phyloP scores from a whole-genome alignment of 1,140 invertebrate species.

The Lamellibrachia luymesi region DNA sequence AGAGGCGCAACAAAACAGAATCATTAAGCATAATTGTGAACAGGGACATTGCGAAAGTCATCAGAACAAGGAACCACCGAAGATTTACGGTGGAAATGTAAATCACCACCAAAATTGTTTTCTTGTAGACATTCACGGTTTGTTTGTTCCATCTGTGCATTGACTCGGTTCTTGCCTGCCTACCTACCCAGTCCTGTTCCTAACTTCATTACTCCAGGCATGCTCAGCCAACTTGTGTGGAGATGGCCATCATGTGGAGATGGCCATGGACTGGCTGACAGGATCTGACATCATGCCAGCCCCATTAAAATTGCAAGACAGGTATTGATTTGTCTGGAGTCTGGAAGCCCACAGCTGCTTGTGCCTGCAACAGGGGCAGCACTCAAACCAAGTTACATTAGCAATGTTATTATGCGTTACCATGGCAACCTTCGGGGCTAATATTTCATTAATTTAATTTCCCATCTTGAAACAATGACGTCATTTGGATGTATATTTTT shows the following conservation, averaged over 20 bases:
- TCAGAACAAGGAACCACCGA: no score
- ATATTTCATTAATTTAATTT: neutral
- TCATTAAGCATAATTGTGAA: no score
- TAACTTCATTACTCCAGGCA: neutral
- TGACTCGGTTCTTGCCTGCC: neutral
- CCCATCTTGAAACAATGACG: neutral
- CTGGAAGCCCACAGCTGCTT: neutral
- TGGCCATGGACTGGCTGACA: neutral
- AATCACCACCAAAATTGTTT: neutral
- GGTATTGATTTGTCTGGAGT: neutral
- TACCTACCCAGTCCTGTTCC: neutral
- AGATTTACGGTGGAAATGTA: no score
- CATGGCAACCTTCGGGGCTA: neutral
- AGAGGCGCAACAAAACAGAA: no score
- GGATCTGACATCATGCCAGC: neutral
- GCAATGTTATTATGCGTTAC: neutral
- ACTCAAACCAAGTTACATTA: neutral
- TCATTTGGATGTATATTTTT: no score
- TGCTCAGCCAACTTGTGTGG: neutral
- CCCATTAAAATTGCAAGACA: neutral
- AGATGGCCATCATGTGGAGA: neutral
- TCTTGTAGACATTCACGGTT: neutral
- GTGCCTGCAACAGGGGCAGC: neutral
- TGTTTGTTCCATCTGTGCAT: neutral
- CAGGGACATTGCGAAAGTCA: no score